Percentiles rank a stretch among this genome's conserved stretches.
Conservation (phyloP, 2,113 vertebrate species). For the Leptocoma aspasia region DNA sequence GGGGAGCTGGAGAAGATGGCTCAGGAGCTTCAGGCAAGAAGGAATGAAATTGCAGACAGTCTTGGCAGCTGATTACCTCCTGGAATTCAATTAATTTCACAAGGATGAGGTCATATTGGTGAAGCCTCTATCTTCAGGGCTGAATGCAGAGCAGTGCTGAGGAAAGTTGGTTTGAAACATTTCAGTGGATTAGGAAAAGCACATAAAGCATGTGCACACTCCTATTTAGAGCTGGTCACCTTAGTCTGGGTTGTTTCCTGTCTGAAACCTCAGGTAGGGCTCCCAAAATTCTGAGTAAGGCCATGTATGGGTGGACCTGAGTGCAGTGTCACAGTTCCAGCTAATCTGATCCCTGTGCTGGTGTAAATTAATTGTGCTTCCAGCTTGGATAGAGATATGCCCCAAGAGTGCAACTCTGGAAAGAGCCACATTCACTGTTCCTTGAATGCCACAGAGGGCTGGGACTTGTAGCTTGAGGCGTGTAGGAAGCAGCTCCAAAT, state of each 20-base stretch:
- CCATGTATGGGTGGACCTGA: not conserved
- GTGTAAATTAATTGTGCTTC: not conserved
- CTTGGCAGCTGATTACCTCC: conserved; percentile 1
- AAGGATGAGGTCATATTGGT: not conserved
- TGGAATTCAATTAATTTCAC: conserved; percentile 12
- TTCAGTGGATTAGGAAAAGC: not conserved
- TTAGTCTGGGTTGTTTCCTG: not conserved
- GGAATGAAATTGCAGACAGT: conserved; percentile 7
- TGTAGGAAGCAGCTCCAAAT: not conserved
- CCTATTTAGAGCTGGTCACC: not conserved
- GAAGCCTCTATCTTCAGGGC: not conserved
- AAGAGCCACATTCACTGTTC: not conserved
- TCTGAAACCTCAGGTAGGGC: not conserved
- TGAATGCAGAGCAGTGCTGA: not conserved
- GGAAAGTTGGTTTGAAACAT: not conserved
- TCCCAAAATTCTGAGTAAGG: not conserved
- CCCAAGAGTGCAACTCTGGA: not conserved
- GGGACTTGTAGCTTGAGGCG: not conserved
- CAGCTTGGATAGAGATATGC: not conserved
- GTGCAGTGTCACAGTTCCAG: not conserved
- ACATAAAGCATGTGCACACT: accelerated
- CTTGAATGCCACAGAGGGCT: not conserved
- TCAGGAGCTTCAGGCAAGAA: conserved; percentile 26
- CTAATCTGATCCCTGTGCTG: not conserved
- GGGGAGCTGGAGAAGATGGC: not conserved